Evolutionary conservation across 2,888 invertebrate species (phyloP).

Genomic region (Iphiclides podalirius): DNA sequence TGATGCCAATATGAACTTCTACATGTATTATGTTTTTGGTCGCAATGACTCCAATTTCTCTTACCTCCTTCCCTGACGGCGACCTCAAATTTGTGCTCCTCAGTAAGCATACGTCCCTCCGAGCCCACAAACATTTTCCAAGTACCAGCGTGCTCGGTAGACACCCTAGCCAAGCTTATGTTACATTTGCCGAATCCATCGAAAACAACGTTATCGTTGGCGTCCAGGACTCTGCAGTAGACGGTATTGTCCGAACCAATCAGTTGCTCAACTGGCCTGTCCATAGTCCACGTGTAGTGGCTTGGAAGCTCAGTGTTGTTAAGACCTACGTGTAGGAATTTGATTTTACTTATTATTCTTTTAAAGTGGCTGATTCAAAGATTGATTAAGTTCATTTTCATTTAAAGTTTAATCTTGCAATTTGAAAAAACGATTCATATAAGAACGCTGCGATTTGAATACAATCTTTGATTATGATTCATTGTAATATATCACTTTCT

Average conservation of each 20-base stretch:
- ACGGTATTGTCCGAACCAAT: constrained; percentile 53
- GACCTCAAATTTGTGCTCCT: constrained; percentile 38
- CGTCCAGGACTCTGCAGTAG: constrained; percentile 52
- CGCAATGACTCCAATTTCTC: too few species aligned
- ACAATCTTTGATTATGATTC: too few species aligned
- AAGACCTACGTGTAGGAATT: constrained; percentile 1
- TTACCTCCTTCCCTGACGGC: constrained; percentile 43
- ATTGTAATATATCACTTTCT: too few species aligned
- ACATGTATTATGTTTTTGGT: too few species aligned
- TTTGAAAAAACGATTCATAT: too few species aligned
- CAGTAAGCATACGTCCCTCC: constrained; percentile 44
- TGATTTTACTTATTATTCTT: neutral
- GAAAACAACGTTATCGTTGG: constrained; percentile 36
- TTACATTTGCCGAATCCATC: constrained; percentile 57
- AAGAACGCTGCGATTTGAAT: too few species aligned
- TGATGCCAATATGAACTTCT: too few species aligned
- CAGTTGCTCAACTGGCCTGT: constrained; percentile 36
- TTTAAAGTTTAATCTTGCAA: too few species aligned
- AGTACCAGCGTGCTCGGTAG: constrained; percentile 42
- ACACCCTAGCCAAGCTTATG: constrained; percentile 44
- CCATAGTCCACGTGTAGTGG: constrained; percentile 33
- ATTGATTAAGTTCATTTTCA: too few species aligned
- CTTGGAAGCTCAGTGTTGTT: neutral
- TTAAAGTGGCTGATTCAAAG: too few species aligned
- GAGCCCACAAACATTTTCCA: constrained; percentile 50